Evolutionary conservation across 2,113 vertebrate genomes (phyloP), one percentile per base, ranked within the genome.

Genomic region (Neotoma lepida): DNA sequence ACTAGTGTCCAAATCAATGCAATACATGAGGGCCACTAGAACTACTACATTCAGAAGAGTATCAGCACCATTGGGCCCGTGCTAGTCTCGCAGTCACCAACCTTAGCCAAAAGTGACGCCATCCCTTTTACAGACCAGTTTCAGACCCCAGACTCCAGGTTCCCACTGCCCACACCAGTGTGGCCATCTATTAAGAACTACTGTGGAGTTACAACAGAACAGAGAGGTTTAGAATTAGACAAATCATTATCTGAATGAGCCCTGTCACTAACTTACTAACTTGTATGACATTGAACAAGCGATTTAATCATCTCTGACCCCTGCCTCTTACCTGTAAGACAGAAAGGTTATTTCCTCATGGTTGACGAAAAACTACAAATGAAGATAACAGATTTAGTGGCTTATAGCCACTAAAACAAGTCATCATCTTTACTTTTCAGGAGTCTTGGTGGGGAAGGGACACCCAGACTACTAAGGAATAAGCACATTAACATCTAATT

Each of bases 291-390:
- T 78, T 88, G 41, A 86, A 4, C 58, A 78, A 91, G 39, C 44
- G 56, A 78, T 18, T 63, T 63, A 73, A 90, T 28, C 8, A 61
- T 94, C 49, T 91, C 54, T 78, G 82, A 88, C 13, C 33, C 73
- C 73, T 20, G 49, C 66, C 85, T 88, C 30, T 95, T 85, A 93
- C 46, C 56, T 80, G 30, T 56, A 89, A 90, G 41, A 94, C 46
- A n/a, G 56, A 84, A 35, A 0, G 78, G 49, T 46, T 70, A 44
- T 49, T 94, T 95, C 90, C 84, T 91, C 78, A 91, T 13, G 66
- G 63, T 24, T 86, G 49, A 78, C 54, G 26, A 28, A 33, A 88
- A 78, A 58, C 82, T 78, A 81, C 17, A 76, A 86, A 85, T 51
- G 20, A 90, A 51, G 54, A 70, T 64, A 64, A 87, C 64, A 28